Conservation (phyloP, 2,113 vertebrate species). For the Pedionomus torquatus region DNA sequence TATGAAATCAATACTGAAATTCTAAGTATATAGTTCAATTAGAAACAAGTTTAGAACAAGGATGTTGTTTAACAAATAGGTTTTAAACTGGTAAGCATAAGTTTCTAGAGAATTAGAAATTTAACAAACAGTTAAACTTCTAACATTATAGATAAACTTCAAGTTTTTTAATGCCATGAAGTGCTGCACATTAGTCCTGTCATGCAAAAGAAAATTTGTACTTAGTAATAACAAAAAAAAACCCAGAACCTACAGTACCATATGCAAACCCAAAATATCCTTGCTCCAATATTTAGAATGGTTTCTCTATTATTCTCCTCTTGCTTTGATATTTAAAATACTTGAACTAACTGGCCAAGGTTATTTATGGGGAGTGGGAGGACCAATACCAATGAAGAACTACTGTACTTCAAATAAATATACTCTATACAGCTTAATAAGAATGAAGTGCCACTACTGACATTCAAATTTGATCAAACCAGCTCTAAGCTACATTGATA, state of each 20-base stretch:
- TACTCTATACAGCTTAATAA: not conserved
- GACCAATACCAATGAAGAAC: not conserved
- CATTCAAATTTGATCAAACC: not conserved
- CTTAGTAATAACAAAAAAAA: not conserved
- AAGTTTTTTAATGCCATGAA: not conserved
- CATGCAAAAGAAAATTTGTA: not conserved
- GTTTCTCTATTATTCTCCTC: not conserved
- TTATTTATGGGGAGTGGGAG: not conserved
- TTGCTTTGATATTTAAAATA: not conserved
- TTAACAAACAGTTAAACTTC: not conserved
- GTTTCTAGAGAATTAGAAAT: not conserved
- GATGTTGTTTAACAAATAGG: not conserved
- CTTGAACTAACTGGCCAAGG: not conserved
- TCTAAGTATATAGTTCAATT: not conserved
- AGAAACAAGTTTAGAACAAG: not conserved
- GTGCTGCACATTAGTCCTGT: not conserved
- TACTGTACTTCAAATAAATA: not conserved
- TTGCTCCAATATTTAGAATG: not conserved
- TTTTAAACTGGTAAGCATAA: not conserved
- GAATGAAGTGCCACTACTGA: not conserved
- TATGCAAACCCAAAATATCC: not conserved
- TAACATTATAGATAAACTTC: not conserved
- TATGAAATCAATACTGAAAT: not conserved
- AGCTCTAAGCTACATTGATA: not conserved
- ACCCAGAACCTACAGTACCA: too few relatives aligned